Evolutionary conservation across 2,888 invertebrate species (phyloP).

Genomic region (Lagria hirta): DNA sequence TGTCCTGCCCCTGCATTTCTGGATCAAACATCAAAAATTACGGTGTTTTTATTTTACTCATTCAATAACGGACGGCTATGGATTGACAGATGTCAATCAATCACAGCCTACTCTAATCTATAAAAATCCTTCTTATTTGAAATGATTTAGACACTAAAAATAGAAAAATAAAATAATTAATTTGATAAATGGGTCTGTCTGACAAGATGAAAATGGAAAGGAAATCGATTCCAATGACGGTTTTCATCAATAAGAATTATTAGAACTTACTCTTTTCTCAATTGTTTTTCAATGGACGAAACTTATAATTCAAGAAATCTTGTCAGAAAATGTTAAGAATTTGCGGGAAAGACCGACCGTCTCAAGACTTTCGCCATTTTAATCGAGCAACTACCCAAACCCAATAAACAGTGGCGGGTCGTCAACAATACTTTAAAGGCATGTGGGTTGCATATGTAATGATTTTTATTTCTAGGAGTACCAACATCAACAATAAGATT

Average conservation of each 20-base stretch:
- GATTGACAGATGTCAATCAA: conserved; percentile 18
- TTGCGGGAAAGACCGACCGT: conserved; percentile 16
- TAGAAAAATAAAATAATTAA: too few species aligned
- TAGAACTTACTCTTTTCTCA: conserved; percentile 21
- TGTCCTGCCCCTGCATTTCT: conserved; percentile 51
- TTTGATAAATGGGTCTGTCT: too few species aligned
- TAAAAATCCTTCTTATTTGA: not conserved
- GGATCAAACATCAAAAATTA: conserved; percentile 6
- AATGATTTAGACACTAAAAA: too few species aligned
- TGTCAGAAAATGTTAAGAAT: conserved; percentile 18
- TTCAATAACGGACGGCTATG: conserved; percentile 7
- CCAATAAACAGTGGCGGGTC: conserved; percentile 24
- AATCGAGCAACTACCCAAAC: conserved; percentile 27
- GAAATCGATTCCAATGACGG: too few species aligned
- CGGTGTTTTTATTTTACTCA: conserved; percentile 10
- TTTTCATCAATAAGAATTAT: conserved; percentile 29
- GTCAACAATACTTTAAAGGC: conserved; percentile 22
- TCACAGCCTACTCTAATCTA: conserved; percentile 5
- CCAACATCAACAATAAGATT: too few species aligned
- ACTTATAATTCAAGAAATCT: conserved; percentile 4
- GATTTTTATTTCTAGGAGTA: too few species aligned
- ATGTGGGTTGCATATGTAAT: conserved; percentile 33
- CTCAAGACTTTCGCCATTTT: conserved; percentile 30
- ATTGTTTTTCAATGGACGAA: conserved; percentile 14
- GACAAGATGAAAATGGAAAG: too few species aligned